Base-by-base conservation (phyloP, 2,888 invertebrate genomes). In the Ypsolopha scabrella region DNA sequence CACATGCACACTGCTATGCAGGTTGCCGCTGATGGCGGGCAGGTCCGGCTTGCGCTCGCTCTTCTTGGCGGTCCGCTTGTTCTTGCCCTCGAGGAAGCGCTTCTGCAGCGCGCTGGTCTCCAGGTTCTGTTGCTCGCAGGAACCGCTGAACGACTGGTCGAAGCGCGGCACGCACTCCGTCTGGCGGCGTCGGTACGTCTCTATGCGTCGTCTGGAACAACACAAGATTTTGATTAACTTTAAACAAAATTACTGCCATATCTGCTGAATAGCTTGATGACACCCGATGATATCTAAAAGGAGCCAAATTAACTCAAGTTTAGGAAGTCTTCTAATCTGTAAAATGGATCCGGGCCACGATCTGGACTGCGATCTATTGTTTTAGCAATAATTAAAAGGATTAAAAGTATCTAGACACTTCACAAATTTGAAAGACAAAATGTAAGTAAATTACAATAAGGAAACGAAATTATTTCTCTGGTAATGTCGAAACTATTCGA, bases 81-180 rank as follows among this genome's bases (percentile, higher is more conserved):
- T 92, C 78, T 96, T 97, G 74, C 93, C 93, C 81, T 97, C 97
- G 64, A 96, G 89, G 80, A 93, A 97, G 58, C 95, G 90, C 80
- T 97, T 96, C 76, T 95, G 94, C 57, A 97, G 88, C 58, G 94
- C 91, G 61, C 92, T 88, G 39, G 97, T 96, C 77, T 97, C 96
- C 81, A 96, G 91, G 64, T 94, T 92, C 75, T 97, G 95, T 74
- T 96, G 96, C 70, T 97, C 96, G 85, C 94, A 94, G 56, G 94
- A 89, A 41, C 94, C 94, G 71, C 90, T 94, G 79, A 95, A 94
- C 58, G 94, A 93, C 72, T 94, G 94, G 72, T 95, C 95, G 83
- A 94, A 96, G 57, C 96, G 90, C 55, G 95, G 95, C 71, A 93
- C 92, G 73, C 94, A 94, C 71, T 94, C 94, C 60, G 89, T 93